Evolutionary conservation across 30 jellyfish, hydroid and myxozoan genomes (phyloP).

Genomic region (Catostylus mosaicus): DNA sequence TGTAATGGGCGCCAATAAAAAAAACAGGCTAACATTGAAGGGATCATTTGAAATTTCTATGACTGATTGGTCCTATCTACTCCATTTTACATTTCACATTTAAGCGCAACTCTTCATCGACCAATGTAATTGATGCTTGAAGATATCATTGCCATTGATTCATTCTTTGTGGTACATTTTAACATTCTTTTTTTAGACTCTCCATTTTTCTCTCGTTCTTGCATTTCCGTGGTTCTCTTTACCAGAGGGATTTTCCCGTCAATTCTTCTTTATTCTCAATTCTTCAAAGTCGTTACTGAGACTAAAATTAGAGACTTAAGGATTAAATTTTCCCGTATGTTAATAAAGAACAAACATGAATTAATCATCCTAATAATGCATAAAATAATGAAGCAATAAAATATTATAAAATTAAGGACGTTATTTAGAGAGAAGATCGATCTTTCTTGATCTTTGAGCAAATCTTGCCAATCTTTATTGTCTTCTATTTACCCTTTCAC

Average conservation of each 20-base stretch:
- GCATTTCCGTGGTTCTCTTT: not conserved
- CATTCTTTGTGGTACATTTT: too few species aligned
- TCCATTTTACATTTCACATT: too few species aligned
- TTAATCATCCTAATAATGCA: not conserved
- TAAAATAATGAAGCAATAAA: not conserved
- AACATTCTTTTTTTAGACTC: not conserved
- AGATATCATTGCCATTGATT: not conserved
- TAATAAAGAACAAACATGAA: not conserved
- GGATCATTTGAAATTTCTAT: too few species aligned
- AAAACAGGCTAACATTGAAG: too few species aligned
- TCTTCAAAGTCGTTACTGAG: not conserved
- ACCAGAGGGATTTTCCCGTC: not conserved
- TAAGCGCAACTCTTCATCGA: too few species aligned
- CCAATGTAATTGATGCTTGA: too few species aligned
- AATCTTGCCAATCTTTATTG: not conserved
- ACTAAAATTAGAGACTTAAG: conserved; percentile 5
- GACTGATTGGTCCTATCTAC: too few species aligned
- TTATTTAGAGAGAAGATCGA: not conserved
- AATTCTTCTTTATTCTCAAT: not conserved
- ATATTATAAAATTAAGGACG: not conserved
- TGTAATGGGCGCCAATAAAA: too few species aligned
- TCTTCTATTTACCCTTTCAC: not conserved
- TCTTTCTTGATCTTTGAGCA: conserved; percentile 12
- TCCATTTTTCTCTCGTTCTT: not conserved
- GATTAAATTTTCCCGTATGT: not conserved